Evolutionary conservation across 2,797 vertebrate species (phyloP), one percentile per base, ranked within the genome.

Genomic region (Helostoma temminkii): DNA sequence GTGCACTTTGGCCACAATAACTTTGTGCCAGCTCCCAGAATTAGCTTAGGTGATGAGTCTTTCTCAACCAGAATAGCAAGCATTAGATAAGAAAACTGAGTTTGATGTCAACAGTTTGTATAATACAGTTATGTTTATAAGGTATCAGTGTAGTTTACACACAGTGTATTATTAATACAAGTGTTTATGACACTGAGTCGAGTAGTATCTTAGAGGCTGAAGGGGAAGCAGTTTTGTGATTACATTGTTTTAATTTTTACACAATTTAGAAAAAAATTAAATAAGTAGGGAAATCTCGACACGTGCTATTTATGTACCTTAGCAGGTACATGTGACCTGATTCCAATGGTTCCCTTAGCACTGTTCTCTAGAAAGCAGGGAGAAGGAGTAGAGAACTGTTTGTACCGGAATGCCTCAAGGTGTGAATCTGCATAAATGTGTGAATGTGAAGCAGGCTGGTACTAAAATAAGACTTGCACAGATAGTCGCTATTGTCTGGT

Each of bases 371-470:
- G n/a, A 37, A 67, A 58, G 66, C 54, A 71, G 42, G 16, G 28
- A 73, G 28, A 73, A 67, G 24, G 47, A 59, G 56, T 11, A 25
- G 55, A 77, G 78, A 43, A 83, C 76, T 70, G 52, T 76, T 81
- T 85, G 85, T 86, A 71, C 77, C 66, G 34, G 61, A 49, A 41
- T 61, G 45, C 57, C 57, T 57, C 47, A 68, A 81, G 76, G 79
- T 74, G 83, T 74, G 80, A 87, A 75, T 76, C 71, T 71, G 37
- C 77, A 77, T 70, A 57, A 76, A 80, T 71, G 77, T 86, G 79
- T 80, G 76, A 88, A 62, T 74, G 53, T 68, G 54, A 74, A 67
- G 65, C 69, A 76, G 56, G 28, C 74, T 74, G 57, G 34, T 52
- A 52, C 69, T 64, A 59, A 75, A 82, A 72, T 46, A 66, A 55